Conservation (phyloP, 2,888 invertebrate genomes). For the Pyrgus malvae region DNA sequence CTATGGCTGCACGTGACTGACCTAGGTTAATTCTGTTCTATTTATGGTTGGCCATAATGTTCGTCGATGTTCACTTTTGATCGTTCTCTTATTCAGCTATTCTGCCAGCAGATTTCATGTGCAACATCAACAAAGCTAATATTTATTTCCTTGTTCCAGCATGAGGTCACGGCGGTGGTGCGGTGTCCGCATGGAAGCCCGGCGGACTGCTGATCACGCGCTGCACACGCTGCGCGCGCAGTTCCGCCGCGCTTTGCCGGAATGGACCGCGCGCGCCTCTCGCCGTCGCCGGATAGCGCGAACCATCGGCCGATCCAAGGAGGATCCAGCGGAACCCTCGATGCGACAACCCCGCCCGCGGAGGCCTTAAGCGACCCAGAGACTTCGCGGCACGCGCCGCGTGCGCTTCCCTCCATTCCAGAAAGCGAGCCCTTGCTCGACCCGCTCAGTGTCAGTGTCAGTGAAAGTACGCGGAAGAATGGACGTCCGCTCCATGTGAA, state of each 20-base stretch:
- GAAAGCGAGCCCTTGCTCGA: constrained; percentile 69
- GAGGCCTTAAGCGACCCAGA: constrained; percentile 62
- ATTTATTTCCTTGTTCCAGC: constrained; percentile 53
- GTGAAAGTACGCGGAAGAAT: constrained; percentile 46
- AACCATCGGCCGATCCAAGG: constrained; percentile 69
- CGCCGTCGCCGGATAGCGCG: constrained; percentile 68
- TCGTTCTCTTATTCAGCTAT: too few species aligned
- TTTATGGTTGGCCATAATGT: too few species aligned
- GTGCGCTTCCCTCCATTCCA: constrained; percentile 63
- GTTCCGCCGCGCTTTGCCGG: constrained; percentile 64
- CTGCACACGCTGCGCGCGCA: constrained; percentile 68
- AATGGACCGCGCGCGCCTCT: constrained; percentile 71
- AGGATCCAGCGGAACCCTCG: constrained; percentile 70
- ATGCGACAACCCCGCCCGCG: constrained; percentile 49
- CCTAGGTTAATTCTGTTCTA: too few species aligned
- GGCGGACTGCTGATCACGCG: constrained; percentile 69
- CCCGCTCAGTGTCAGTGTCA: constrained; percentile 47
- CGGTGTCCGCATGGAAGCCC: constrained; percentile 77
- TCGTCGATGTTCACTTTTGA: too few species aligned
- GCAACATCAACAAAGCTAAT: not conserved
- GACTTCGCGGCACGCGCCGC: constrained; percentile 63
- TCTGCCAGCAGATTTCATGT: too few species aligned
- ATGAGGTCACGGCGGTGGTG: constrained; percentile 77
- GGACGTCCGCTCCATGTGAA: constrained; percentile 81
- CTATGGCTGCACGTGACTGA: too few species aligned